Evolutionary conservation across 2,113 vertebrate genomes (phyloP), one percentile per base, ranked within the genome.

Genomic region (Grammomys surdaster): DNA sequence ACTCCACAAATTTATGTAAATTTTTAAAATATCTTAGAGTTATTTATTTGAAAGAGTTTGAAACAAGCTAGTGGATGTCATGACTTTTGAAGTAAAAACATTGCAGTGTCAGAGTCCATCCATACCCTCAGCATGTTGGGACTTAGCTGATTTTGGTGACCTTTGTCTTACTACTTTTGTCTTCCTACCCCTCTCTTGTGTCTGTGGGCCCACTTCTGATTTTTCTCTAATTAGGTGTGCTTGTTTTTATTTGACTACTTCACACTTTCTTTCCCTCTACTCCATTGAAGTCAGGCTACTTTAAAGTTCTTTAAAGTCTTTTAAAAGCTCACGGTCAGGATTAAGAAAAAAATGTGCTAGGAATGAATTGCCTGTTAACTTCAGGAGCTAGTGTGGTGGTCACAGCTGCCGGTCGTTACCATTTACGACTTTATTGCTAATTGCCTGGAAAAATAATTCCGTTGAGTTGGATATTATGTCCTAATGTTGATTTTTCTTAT

Each of bases 391-490:
- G 5, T 43, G 58, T 13, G 24, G 8, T n/a, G 36, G 40, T 43
- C n/a, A 28, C n/a, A 28, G 56, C 28, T 5, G 20, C 46, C 67
- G 82, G 7, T 56, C 4, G 31, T 90, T 60, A 94, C 22, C 14
- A 75, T 63, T 17, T 95, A 70, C 14, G 77, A 40, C 20, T 12
- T 72, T 72, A 81, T 82, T 92, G 43, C 81, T 92, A 82, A 82
- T 88, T 86, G 36, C n/a, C 81, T 93, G 94, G 46, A 70, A 94
- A 33, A 96, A 93, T 43, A 77, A 4, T 89, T 89, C 13, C 28
- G 76, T 92, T 95, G 48, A 40, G 58, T 97, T 87, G 86, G 22
- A 87, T 33, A 77, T 91, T 91, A 70, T 91, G 93, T 96, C 40
- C 33, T 81, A 81, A 94, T 94, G 3, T 70, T 92, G 43, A 76